Conservation (phyloP, 2,888 invertebrate species). For the Sepioteuthis lessoniana region DNA sequence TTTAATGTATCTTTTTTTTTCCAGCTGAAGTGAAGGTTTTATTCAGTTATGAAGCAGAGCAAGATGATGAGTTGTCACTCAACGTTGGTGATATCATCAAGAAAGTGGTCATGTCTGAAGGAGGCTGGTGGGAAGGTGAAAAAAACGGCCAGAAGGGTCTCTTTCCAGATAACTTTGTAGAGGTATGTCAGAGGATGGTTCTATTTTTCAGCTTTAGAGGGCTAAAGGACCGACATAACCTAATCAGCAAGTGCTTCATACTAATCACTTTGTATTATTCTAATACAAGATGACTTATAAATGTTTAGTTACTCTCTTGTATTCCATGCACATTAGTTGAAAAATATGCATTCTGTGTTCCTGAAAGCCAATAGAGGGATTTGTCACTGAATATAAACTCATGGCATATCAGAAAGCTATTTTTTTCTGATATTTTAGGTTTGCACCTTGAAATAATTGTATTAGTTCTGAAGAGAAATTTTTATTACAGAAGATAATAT, state of each 20-base stretch:
- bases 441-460: neutral
- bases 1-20: constrained; percentile 51
- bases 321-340: neutral
- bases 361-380: neutral
- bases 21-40: constrained; percentile 87
- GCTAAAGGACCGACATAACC: neutral
- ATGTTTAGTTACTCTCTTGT: neutral
- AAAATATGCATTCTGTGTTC: neutral
- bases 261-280: neutral
- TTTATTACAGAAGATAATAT: neutral
- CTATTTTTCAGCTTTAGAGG: constrained; percentile 37
- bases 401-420: neutral
- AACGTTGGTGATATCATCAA: constrained; percentile 88
- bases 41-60: constrained; percentile 84
- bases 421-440: neutral
- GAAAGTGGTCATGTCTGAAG: constrained; percentile 84
- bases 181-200: constrained; percentile 62
- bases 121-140: constrained; percentile 95
- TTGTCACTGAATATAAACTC: neutral
- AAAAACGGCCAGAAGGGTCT: constrained; percentile 87
- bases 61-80: constrained; percentile 88
- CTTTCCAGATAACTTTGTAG: constrained; percentile 94
- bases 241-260: constrained; percentile 21
- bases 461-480: neutral
- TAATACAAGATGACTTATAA: neutral